Percentiles rank a stretch among this genome's conserved stretches.
Conservation (phyloP, 2,113 vertebrate genomes). For the Meriones unguiculatus region DNA sequence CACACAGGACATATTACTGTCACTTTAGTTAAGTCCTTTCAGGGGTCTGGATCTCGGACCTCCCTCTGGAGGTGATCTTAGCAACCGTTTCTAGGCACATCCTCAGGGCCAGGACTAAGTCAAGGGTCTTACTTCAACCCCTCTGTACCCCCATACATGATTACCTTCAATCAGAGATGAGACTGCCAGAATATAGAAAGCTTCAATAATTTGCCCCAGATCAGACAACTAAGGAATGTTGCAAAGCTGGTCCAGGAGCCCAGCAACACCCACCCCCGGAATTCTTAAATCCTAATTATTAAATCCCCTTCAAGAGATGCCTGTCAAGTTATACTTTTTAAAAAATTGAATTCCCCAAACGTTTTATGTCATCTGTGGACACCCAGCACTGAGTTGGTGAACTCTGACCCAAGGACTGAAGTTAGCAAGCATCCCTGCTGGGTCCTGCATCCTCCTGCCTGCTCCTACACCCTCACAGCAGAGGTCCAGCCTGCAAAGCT, state of each 20-base stretch:
- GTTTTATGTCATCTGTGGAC: background rate
- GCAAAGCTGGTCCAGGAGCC: slow-evolving; percentile 32
- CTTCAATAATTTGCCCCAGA: background rate
- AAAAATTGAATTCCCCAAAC: background rate
- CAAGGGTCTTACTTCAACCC: background rate
- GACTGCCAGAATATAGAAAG: slow-evolving; percentile 18
- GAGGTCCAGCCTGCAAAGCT: background rate
- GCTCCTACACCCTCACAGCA: background rate
- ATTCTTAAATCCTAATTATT: slow-evolving; percentile 34
- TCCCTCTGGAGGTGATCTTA: background rate
- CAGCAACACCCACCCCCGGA: slow-evolving; percentile 3
- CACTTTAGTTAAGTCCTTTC: background rate
- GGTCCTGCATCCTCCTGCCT: background rate
- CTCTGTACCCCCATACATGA: background rate
- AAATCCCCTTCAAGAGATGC: slow-evolving; percentile 56
- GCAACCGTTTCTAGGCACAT: background rate
- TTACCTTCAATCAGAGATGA: background rate
- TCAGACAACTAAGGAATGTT: slow-evolving; percentile 22
- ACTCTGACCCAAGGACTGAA: background rate
- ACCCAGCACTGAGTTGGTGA: background rate
- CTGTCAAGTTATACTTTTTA: background rate
- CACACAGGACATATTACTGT: background rate
- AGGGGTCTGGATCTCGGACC: background rate
- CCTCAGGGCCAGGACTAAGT: background rate
- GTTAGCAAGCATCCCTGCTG: background rate